phyloP scores from a whole-genome alignment of 1,140 invertebrate species.

The Ectropis grisescens region DNA sequence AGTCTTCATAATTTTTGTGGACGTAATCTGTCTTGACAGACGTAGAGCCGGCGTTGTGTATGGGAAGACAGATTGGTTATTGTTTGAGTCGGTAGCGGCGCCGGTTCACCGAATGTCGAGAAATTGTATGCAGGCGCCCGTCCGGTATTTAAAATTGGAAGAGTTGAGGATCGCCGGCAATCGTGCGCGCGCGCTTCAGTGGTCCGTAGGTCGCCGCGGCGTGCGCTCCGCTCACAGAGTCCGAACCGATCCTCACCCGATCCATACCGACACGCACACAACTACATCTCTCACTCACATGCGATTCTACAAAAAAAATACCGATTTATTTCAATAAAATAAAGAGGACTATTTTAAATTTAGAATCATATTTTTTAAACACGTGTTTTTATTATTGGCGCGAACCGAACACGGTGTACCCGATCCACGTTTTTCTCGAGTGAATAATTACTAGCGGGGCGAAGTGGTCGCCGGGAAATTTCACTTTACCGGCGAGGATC shows the following conservation, averaged over 20 bases:
- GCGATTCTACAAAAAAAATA: conserved; percentile 10
- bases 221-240: conserved; percentile 42
- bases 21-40: too few relatives aligned
- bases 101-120: conserved; percentile 15
- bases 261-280: conserved; percentile 5
- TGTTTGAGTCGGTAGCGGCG: neutral
- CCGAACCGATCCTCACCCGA: too few relatives aligned
- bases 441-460: conserved; percentile 50
- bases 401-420: conserved; percentile 40
- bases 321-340: conserved; percentile 13
- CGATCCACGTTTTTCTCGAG: conserved; percentile 56
- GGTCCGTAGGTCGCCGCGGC: conserved; percentile 48
- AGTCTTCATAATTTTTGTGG: too few relatives aligned
- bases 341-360: conserved; percentile 12
- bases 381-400: conserved; percentile 56
- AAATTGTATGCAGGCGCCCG: conserved; percentile 31
- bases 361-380: conserved; percentile 44
- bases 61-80: too few relatives aligned
- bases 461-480: conserved; percentile 42
- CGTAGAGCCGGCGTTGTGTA: too few relatives aligned
- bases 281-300: conserved; percentile 4
- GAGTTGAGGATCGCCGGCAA: conserved; percentile 31
- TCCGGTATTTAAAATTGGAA: conserved; percentile 54
- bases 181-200: conserved; percentile 40
- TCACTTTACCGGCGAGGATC: conserved; percentile 54